These are phyloP conservation scores for Tineola bisselliella DNA, from an alignment of 2,888 invertebrate genomes.

Conservation along the genomic window DNA sequence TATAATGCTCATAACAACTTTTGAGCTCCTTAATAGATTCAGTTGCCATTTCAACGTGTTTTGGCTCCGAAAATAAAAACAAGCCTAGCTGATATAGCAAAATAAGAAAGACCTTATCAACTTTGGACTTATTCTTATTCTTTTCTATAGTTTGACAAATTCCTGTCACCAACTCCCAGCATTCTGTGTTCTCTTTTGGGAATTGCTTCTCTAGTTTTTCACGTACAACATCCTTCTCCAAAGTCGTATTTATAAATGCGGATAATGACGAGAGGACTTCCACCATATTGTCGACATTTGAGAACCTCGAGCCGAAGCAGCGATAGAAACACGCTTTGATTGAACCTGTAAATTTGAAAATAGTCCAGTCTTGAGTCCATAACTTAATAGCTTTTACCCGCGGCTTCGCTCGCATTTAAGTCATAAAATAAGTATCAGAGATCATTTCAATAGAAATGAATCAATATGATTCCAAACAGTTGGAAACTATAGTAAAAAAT, in stretches of 20 bases:
- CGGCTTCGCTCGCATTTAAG: too few relatives aligned
- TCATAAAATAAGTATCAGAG: too few relatives aligned
- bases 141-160: constrained; percentile 64
- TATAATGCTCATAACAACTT: constrained; percentile 73
- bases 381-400: too few relatives aligned
- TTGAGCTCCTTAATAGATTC: constrained; percentile 77
- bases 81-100: constrained; percentile 77
- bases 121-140: constrained; percentile 59
- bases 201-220: constrained; percentile 68
- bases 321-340: constrained; percentile 76
- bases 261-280: constrained; percentile 68
- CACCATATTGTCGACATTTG: constrained; percentile 71
- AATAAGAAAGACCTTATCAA: constrained; percentile 74
- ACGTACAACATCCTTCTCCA: constrained; percentile 43
- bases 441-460: too few relatives aligned
- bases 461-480: too few relatives aligned
- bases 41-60: constrained; percentile 70
- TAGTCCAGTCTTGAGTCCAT: too few relatives aligned
- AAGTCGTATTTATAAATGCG: constrained; percentile 63
- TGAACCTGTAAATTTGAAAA: constrained; percentile 44
- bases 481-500: too few relatives aligned
- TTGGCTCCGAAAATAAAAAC: constrained; percentile 75
- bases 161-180: constrained; percentile 71
- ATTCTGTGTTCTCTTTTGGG: constrained; percentile 62
- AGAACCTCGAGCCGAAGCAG: constrained; percentile 74